Conservation (phyloP, 2,888 invertebrate species). For the Phoenoteleia sp. region DNA sequence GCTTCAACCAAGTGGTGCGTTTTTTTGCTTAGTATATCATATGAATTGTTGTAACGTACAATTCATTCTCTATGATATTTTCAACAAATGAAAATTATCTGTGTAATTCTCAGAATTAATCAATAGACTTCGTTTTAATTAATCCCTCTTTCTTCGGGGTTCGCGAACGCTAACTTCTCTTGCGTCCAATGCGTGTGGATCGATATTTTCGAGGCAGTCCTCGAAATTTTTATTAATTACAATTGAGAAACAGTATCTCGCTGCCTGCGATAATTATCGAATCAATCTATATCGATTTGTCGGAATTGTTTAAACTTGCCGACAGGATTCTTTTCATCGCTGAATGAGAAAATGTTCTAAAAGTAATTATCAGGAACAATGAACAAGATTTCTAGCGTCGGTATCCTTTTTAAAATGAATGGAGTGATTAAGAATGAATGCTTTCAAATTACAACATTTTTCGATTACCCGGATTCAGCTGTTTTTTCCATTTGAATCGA, state of each 20-base stretch:
- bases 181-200: background rate
- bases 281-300: conserved; percentile 54
- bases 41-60: no score
- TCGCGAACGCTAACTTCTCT: conserved; percentile 11
- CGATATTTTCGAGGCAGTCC: conserved; percentile 7
- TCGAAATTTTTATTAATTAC: conserved; percentile 44
- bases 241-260: conserved; percentile 37
- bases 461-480: conserved; percentile 7
- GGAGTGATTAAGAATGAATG: conserved; percentile 64
- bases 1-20: no score
- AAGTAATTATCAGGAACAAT: conserved; percentile 64
- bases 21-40: no score
- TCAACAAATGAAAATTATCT: conserved; percentile 2
- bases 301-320: conserved; percentile 57
- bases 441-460: conserved; percentile 54
- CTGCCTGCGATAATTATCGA: conserved; percentile 41
- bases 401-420: conserved; percentile 63
- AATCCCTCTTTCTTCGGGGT: background rate
- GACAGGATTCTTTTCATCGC: conserved; percentile 47
- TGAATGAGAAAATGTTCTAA: conserved; percentile 55
- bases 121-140: background rate
- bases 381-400: conserved; percentile 48
- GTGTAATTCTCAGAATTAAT: background rate
- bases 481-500: background rate
- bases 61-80: background rate